Conservation (phyloP, 2,888 invertebrate species). For the Ryuthela nishihirai region DNA sequence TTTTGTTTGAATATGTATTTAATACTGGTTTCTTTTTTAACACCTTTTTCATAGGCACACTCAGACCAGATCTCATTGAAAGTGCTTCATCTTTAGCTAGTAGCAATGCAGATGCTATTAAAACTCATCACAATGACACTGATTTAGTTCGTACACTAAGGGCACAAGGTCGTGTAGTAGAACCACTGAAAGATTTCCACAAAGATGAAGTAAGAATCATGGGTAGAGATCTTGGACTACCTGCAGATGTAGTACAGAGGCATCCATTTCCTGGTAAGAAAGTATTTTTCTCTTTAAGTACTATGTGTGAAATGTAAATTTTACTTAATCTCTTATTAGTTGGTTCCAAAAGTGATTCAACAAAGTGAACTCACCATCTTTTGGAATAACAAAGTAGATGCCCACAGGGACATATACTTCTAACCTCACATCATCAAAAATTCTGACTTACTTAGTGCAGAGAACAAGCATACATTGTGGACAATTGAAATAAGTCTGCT, state of each 20-base stretch:
- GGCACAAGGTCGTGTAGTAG: conserved; percentile 78
- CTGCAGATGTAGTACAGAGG: conserved; percentile 78
- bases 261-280: conserved; percentile 87
- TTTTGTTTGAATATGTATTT: not conserved
- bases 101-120: conserved; percentile 88
- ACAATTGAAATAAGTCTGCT: too few species aligned
- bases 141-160: conserved; percentile 79
- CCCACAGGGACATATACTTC: too few species aligned
- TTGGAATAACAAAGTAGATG: too few species aligned
- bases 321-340: too few species aligned
- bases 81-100: conserved; percentile 83
- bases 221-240: conserved; percentile 85
- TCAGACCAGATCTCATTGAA: conserved; percentile 96
- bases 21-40: not conserved
- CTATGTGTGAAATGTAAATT: not conserved
- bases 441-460: too few species aligned
- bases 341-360: too few species aligned
- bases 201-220: conserved; percentile 92
- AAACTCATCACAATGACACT: conserved; percentile 99
- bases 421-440: too few species aligned
- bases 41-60: conserved; percentile 63
- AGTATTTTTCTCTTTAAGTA: not conserved
- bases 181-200: conserved; percentile 98
- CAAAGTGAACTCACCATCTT: too few species aligned
- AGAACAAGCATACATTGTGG: too few species aligned